Percentiles rank a stretch among this genome's conserved stretches.
phyloP scores from a whole-genome alignment of 2,113 vertebrate species.

The Bufo bufo region DNA sequence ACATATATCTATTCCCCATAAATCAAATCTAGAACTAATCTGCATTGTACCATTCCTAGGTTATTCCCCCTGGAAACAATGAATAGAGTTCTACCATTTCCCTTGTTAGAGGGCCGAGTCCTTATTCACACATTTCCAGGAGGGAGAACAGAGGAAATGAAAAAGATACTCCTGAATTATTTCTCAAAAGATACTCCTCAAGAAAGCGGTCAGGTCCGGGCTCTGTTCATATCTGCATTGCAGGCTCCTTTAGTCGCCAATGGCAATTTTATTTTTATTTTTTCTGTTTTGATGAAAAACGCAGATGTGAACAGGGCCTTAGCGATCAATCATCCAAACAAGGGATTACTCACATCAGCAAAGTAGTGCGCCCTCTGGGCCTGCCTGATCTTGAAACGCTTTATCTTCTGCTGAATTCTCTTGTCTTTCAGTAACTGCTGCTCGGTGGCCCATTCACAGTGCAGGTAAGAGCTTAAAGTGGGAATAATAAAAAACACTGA shows the following conservation, averaged over 20 bases:
- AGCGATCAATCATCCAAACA: neutral
- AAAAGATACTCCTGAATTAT: neutral
- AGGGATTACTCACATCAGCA: conserved; percentile 87
- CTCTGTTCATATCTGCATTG: no score
- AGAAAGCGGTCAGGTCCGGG: no score
- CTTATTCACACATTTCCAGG: neutral
- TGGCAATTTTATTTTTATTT: no score
- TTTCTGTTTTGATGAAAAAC: no score
- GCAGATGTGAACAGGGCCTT: no score
- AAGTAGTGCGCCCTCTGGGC: conserved; percentile 98
- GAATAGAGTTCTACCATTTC: no score
- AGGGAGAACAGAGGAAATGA: neutral
- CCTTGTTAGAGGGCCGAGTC: no score
- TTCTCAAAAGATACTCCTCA: neutral
- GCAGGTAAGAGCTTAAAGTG: conserved; percentile 89
- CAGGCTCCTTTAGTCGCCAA: no score
- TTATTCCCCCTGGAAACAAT: no score
- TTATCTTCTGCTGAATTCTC: conserved; percentile 99
- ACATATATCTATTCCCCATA: no score
- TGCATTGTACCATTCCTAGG: no score
- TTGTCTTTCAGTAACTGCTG: conserved; percentile 97
- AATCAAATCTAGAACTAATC: no score
- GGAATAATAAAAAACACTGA: neutral
- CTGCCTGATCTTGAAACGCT: conserved; percentile 97
- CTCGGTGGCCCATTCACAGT: conserved; percentile 98